Evolutionary conservation across 2,888 invertebrate species (phyloP), one percentile per base, ranked within the genome.

Genomic region (Epirrita christyi): DNA sequence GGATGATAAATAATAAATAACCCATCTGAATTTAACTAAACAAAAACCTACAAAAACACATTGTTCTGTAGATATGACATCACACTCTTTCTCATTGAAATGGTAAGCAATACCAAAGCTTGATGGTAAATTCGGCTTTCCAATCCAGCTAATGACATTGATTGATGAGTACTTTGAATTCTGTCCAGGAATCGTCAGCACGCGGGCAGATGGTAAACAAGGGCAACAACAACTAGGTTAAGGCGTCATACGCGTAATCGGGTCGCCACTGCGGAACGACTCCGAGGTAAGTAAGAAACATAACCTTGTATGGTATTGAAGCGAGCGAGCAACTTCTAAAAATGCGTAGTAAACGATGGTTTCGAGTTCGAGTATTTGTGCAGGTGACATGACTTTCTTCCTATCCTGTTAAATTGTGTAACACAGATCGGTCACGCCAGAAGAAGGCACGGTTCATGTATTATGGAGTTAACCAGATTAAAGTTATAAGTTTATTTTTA

Each of bases 271-370:
- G 75, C 84, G 79, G 80, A 82, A 83, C 84, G 45, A 51, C 57
- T 21, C 10, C 54, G 76, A 89, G 89, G 89, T 88, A 84, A 84
- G 80, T 88, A 85, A 85, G 80, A 77, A 76, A 75, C 76, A 68
- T 57, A 67, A 61, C 78, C 77, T 72, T 79, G 70, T 80, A 78
- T 66, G 75, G 76, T 72, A 79, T 71, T 75, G 71, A 67, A 36
- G 61, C 68, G 42, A 48, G 41, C 53, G 72, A 36, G 61, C 68
- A 40, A 48, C 43, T 55, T 76, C 68, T 77, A 74, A 79, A 77
- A 79, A 78, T 76, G 72, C 73, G 67, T 71, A 66, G 74, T 81
- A 76, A 78, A 79, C 75, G 79, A 67, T 72, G 78, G 80, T n/a
- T n/a, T n/a, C n/a, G n/a, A n/a, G n/a, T 71, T 80, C 73, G 76